Conservation (phyloP, 1,140 invertebrate species). For the Antheraea pernyi region DNA sequence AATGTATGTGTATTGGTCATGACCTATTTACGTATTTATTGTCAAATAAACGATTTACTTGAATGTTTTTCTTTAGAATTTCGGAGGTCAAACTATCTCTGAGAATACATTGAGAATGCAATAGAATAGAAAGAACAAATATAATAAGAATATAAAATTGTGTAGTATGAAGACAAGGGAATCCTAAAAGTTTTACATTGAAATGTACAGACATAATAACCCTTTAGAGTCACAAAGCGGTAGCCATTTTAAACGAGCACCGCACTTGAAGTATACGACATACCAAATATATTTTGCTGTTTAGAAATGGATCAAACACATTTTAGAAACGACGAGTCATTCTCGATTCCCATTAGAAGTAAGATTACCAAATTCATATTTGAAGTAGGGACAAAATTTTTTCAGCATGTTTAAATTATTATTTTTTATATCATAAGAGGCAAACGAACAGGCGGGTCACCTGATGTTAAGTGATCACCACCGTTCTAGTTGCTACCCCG, state of each 20-base stretch:
- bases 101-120: background rate
- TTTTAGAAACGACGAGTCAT: constrained; percentile 18
- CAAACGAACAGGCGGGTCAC: too few relatives aligned
- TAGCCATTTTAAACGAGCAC: too few relatives aligned
- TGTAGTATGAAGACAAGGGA: background rate
- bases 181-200: background rate
- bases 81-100: background rate
- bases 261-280: background rate
- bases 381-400: too few relatives aligned
- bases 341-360: constrained; percentile 36
- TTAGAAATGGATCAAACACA: constrained; percentile 25
- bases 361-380: constrained; percentile 12
- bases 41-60: too few relatives aligned
- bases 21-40: too few relatives aligned
- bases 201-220: background rate
- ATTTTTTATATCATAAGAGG: too few relatives aligned
- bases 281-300: background rate
- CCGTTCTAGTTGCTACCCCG: too few relatives aligned
- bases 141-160: background rate
- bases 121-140: background rate
- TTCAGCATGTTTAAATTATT: too few relatives aligned
- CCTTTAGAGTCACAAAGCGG: too few relatives aligned
- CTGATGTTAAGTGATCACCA: too few relatives aligned
- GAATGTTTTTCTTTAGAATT: background rate
- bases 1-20: too few relatives aligned